Percentiles rank a stretch among this genome's conserved stretches.
These are phyloP conservation scores for Probaryconus sp. DNA, from an alignment of 1,140 invertebrate genomes.

Conservation along the genomic window DNA sequence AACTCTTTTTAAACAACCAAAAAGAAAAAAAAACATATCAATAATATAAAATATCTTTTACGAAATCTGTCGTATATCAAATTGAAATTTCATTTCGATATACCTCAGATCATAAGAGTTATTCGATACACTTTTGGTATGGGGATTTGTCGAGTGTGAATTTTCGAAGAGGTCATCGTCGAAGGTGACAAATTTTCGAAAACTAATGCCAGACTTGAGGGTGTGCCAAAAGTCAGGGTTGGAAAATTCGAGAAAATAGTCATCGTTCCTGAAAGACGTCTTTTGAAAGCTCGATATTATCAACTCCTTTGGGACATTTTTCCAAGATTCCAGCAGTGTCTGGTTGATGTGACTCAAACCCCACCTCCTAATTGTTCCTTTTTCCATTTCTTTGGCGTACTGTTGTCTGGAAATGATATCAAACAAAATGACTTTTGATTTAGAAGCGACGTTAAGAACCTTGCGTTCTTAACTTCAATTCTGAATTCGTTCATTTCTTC, in stretches of 20 bases:
- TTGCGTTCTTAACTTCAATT: no score
- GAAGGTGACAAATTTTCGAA: slow-evolving; percentile 69
- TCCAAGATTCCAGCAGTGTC: slow-evolving; percentile 63
- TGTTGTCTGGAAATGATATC: slow-evolving; percentile 35
- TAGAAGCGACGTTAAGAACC: neutral
- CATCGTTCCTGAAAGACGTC: slow-evolving; percentile 67
- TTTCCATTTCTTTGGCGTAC: slow-evolving; percentile 43
- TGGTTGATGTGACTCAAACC: slow-evolving; percentile 52
- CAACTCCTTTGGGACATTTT: slow-evolving; percentile 60
- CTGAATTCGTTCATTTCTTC: no score
- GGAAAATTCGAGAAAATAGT: slow-evolving; percentile 60
- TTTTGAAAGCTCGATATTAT: slow-evolving; percentile 69
- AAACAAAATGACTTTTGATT: slow-evolving; percentile 24
- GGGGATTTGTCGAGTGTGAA: neutral
- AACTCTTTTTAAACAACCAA: no score
- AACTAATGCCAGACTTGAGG: slow-evolving; percentile 55
- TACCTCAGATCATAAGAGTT: slow-evolving; percentile 35
- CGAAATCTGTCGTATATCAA: no score
- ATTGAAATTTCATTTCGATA: no score
- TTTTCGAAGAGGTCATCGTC: slow-evolving; percentile 65
- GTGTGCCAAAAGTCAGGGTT: slow-evolving; percentile 61
- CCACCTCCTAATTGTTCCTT: slow-evolving; percentile 44
- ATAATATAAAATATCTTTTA: no score
- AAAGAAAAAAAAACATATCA: no score
- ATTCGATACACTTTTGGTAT: slow-evolving; percentile 20